Evolutionary conservation across 2,113 vertebrate species (phyloP), one percentile per base, ranked within the genome.

Genomic region (Poeciliopsis occidentalis): DNA sequence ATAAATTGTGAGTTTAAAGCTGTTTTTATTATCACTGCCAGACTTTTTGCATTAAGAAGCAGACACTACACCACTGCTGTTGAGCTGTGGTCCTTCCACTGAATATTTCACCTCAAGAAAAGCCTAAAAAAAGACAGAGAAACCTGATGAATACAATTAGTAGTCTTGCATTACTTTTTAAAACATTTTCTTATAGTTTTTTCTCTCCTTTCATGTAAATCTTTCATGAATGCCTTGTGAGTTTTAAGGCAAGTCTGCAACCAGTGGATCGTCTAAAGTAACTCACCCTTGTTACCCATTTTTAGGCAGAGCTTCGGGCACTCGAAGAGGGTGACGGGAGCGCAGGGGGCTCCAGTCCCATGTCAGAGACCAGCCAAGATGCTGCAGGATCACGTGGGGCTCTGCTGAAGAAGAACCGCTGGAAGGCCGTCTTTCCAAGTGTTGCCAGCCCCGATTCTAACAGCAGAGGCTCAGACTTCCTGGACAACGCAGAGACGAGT

Each of bases 241-340:
- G 1, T 57, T n/a, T 57, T 37, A 24, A 57, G 8, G 22, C 17
- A 8, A n/a, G 0, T 8, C 51, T 3, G 17, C 24, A 57, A 57
- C 19, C 24, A 17, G 6, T 27, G 12, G 37, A 27, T 8, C 0
- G 13, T 13, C 4, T 41, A 41, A 41, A 4, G 39, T 47, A 60
- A 73, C 44, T 1, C 51, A 1, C 13, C 13, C 29, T 37, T 15
- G 22, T 39, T 39, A 0, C 39, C 1, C 72, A 10, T 74, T 29
- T 67, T 5, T 84, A 99, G 98, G 98, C 98, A 31, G 98, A 99
- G 85, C 93, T 99, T n/a, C 95, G 96, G 44, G 98, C 98, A 6
- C 87, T 99, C 79, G 98, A 99, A 84, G 98, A 99, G 76, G 97
- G 97, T 0, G 98, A 99, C 15, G 96, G 92, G 60, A 99, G 97